Conservation (phyloP, 2,797 vertebrate species). For the Sarcophilus harrisii region DNA sequence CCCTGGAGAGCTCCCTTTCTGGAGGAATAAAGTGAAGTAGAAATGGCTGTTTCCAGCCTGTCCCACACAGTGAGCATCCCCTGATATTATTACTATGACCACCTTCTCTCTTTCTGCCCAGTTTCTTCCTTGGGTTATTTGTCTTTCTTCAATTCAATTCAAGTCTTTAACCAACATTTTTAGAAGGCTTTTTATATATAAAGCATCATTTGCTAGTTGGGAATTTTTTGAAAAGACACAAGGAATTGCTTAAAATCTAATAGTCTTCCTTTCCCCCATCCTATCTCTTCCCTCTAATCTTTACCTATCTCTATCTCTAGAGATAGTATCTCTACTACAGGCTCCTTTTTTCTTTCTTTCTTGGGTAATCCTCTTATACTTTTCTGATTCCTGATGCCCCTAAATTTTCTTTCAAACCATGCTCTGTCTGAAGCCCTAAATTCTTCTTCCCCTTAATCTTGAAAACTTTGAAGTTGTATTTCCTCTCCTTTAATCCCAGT, state of each 20-base stretch:
- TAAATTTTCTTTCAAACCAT: neutral
- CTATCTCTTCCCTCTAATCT: neutral
- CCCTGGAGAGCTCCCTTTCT: neutral
- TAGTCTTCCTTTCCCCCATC: neutral
- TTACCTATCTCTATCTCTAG: neutral
- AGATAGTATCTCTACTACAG: neutral
- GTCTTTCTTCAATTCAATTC: neutral
- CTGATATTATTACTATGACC: neutral
- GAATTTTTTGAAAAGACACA: neutral
- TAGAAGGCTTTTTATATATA: neutral
- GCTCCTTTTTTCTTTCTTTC: neutral
- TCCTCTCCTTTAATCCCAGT: neutral
- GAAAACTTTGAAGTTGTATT: neutral
- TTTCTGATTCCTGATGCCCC: neutral
- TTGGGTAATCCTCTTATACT: no score
- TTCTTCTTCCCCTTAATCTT: neutral
- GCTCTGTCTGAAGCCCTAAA: neutral
- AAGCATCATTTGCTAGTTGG: neutral
- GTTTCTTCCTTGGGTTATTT: neutral
- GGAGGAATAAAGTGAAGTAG: neutral
- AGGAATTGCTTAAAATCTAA: neutral
- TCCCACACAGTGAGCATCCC: no score
- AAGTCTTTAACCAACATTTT: neutral
- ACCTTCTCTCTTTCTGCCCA: neutral
- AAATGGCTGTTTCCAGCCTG: neutral